Evolutionary conservation across 2,797 vertebrate species (phyloP).

Genomic region (Borostomias antarcticus): DNA sequence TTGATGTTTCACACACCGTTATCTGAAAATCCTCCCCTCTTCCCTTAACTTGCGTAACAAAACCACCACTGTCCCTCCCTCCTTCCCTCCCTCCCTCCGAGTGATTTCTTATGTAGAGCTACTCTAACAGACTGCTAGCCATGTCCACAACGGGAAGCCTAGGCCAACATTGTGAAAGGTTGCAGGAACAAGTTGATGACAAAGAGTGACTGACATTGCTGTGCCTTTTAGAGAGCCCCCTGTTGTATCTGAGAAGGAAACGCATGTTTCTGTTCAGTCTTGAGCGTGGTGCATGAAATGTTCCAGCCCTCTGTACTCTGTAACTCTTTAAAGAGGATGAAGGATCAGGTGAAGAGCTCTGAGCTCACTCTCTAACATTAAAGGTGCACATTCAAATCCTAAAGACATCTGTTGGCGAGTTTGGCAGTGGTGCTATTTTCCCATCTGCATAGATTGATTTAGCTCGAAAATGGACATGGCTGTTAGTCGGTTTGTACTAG

Average conservation of each 20-base stretch:
- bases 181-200: conserved; percentile 33
- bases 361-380: conserved; percentile 41
- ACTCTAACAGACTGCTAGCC: conserved; percentile 13
- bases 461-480: not conserved
- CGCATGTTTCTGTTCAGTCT: not conserved
- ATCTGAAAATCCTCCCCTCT: not conserved
- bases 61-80: not conserved
- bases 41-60: not conserved
- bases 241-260: conserved; percentile 18
- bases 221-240: conserved; percentile 60
- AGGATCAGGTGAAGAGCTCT: conserved; percentile 31
- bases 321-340: conserved; percentile 30
- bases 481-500: too few relatives aligned
- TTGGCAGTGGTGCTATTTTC: conserved; percentile 51
- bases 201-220: conserved; percentile 37
- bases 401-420: conserved; percentile 18
- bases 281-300: conserved; percentile 35
- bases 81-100: too few relatives aligned
- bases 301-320: conserved; percentile 30
- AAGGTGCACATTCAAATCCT: conserved; percentile 40
- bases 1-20: not conserved
- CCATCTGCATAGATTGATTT: not conserved
- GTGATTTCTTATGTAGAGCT: not conserved
- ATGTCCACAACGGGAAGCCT: conserved; percentile 26
- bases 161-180: conserved; percentile 22